These are phyloP conservation scores for Nerophis lumbriciformis DNA, from an alignment of 2,113 vertebrate species.

Conservation along the genomic window DNA sequence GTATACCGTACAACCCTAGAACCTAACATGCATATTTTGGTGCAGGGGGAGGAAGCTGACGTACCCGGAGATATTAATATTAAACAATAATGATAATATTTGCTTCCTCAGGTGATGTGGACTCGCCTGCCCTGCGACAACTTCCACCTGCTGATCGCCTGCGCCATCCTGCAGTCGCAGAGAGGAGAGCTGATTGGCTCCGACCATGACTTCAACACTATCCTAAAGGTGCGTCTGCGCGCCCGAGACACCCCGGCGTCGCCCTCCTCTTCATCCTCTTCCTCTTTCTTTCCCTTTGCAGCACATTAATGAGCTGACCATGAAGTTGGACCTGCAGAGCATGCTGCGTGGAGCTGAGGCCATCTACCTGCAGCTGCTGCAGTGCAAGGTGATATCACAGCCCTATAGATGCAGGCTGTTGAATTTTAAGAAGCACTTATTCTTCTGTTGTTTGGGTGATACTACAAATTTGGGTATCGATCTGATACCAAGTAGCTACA, in stretches of 20 bases:
- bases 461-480: no score
- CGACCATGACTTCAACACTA: slow-evolving; percentile 86
- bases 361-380: slow-evolving; percentile 79
- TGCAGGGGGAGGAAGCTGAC: no score
- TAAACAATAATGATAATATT: background rate
- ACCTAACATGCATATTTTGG: no score
- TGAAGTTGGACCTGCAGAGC: slow-evolving; percentile 82
- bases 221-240: slow-evolving; percentile 77
- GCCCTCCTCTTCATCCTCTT: background rate
- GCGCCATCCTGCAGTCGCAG: slow-evolving; percentile 83
- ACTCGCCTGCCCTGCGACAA: slow-evolving; percentile 81
- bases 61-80: background rate
- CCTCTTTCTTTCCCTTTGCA: slow-evolving; percentile 39
- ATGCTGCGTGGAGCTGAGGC: slow-evolving; percentile 75
- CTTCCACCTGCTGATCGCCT: slow-evolving; percentile 85
- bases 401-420: no score
- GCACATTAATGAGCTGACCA: slow-evolving; percentile 91
- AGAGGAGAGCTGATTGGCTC: slow-evolving; percentile 83
- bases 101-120: slow-evolving; percentile 77
- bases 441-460: no score
- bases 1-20: no score
- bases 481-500: no score
- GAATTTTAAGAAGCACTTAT: no score
- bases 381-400: slow-evolving; percentile 48
- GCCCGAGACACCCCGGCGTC: background rate